Base-by-base conservation (phyloP, 2,113 vertebrate species). In the Daphoenositta chrysoptera region DNA sequence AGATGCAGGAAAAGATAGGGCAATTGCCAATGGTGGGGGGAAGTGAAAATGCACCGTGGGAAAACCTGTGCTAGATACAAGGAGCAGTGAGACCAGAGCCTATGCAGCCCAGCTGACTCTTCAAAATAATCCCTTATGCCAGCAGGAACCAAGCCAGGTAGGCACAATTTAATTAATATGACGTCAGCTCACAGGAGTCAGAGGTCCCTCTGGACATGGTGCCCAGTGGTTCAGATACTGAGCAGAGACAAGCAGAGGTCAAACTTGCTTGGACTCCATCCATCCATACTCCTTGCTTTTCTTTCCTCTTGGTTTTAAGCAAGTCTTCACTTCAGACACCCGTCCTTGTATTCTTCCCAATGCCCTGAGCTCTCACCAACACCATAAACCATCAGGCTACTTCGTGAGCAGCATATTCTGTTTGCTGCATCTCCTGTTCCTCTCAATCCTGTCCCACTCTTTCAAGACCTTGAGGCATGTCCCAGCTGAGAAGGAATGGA, bases 91-190 rank as follows among this genome's bases (percentile, higher is more conserved):
- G 68, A 90, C 30, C 4, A 5, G 24, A 28, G 37, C 35, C 57
- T 33, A 9, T 28, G 40, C 72, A 79, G 71, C 47, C 54, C 42
- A 86, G 90, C 42, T 81, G 64, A 95, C 85, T 93, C 90, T 83
- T 90, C 87, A 70, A 63, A 90, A 94, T 60, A 94, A 93, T 33
- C 47, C 22, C 63, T 77, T 66, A 92, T 3, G 8, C 63, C 79
- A 86, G 87, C 66, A 92, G 71, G 71, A 91, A 88, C 8, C 33
- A 66, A 94, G 84, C 90, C 96, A 90, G 93, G 79, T 88, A 97
- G 91, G 84, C 50, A 86, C 71, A 80, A 93, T 96, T 95, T 93
- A 95, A 96, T 96, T 92, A 83, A 90, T 94, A 80, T 78, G 9
- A 96, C 10, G 1, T 94, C 88, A 94, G 72, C 50, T 82, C 69